A percentile compares a stretch with the other conserved stretches of the same genome.
These are phyloP conservation scores for Amphipyra berbera DNA, from an alignment of 2,888 invertebrate genomes.

Conservation along the genomic window DNA sequence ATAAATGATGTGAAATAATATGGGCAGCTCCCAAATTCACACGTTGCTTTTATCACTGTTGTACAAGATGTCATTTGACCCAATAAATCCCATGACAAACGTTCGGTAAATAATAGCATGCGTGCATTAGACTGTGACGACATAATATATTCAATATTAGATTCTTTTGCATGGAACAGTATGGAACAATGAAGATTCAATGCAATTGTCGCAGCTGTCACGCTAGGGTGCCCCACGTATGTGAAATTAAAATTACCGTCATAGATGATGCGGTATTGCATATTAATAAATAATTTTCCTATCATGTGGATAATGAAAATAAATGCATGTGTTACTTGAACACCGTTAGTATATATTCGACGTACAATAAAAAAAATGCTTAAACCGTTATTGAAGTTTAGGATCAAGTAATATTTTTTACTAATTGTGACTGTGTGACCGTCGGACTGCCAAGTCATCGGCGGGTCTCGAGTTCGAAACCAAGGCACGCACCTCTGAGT, in stretches of 20 bases:
- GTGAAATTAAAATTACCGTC: conserved; percentile 54
- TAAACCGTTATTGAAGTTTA: too few species aligned
- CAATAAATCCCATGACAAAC: conserved; percentile 70
- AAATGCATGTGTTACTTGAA: not conserved
- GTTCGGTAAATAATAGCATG: conserved; percentile 67
- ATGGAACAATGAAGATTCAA: conserved; percentile 66
- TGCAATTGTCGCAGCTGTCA: conserved; percentile 68
- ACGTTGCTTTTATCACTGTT: conserved; percentile 53
- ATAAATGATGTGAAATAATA: conserved; percentile 1
- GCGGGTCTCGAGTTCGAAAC: too few species aligned
- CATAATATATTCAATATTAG: conserved; percentile 72
- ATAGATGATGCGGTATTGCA: conserved; percentile 36
- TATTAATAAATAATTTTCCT: conserved; percentile 34
- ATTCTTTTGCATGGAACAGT: conserved; percentile 71
- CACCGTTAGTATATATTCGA: too few species aligned
- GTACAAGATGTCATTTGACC: conserved; percentile 58
- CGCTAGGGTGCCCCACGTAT: conserved; percentile 55
- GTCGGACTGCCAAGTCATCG: too few species aligned
- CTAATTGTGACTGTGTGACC: too few species aligned
- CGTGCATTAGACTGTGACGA: conserved; percentile 73
- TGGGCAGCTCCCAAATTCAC: conserved; percentile 37
- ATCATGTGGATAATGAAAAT: conserved; percentile 11
- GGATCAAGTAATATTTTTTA: too few species aligned
- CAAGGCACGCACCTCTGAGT: too few species aligned
- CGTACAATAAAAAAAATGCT: too few species aligned